Base-by-base conservation (phyloP, 1,140 invertebrate species). In the Hylyphantes graminicola region DNA sequence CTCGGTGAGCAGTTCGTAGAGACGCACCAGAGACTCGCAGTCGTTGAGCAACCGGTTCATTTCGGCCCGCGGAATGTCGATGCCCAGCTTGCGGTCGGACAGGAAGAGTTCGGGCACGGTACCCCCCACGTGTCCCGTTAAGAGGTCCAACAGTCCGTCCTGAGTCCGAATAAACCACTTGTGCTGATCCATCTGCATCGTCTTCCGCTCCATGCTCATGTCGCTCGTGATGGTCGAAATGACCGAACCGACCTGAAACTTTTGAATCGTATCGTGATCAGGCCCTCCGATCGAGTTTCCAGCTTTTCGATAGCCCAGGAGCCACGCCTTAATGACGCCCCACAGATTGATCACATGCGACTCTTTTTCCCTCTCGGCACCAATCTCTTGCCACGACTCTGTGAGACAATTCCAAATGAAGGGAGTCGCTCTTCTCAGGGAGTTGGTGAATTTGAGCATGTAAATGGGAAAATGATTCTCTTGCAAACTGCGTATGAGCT, bases 121-220 rank as follows among this genome's bases (percentile, higher is more conserved):
- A 4, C 78, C 78, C 4, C 78, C 78, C 2, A 81, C 57, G 10
- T 81, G 78, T 13, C 78, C 57, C n/a, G 78, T 81, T 35, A 81
- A 63, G 4, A 81, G n/a, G 15, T 81, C 68, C 48, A 72, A n/a
- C 9, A 50, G 17, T 9, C 78, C 78, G 8, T 72, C 68, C 2
- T 61, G 13, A 0, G 17, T 19, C 9, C 78, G 67, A 50, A 81
- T 61, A 11, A 72, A 21, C 67, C 68, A 81, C 9, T 81, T 81
- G 55, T 81, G 78, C 9, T 13, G 67, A 63, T 81, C 78, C 78
- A 81, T 72, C 10, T 72, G 67, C 2, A 81, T 53, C 6, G n/a
- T 51, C 12, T 63, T 61, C 0, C 68, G 67, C 13, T 81, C 78
- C n/a, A 81, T 73, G 15, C 15, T 81, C 7, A 17, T 63, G 15